Percentiles rank a stretch among this genome's conserved stretches.
Conservation (phyloP, 2,888 invertebrate genomes). For the Diabrotica balteata region DNA sequence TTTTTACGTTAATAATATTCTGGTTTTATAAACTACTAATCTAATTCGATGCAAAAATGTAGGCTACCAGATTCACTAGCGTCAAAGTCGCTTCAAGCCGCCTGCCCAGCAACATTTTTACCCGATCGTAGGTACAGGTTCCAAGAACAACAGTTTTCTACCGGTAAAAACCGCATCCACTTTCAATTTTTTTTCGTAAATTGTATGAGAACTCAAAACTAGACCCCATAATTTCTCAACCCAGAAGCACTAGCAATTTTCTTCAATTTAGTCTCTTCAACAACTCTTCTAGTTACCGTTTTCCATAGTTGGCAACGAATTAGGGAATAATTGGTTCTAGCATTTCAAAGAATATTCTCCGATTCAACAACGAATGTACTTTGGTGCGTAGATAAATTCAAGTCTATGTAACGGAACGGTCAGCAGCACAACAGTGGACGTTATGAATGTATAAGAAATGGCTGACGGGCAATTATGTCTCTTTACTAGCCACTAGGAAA, state of each 20-base stretch:
- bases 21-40: too few species aligned
- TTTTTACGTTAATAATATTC: too few species aligned
- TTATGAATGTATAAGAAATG: slow-evolving; percentile 34
- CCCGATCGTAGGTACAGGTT: too few species aligned
- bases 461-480: slow-evolving; percentile 17
- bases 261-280: slow-evolving; percentile 15
- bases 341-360: slow-evolving; percentile 30
- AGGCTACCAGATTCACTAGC: too few species aligned
- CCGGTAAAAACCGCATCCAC: slow-evolving; percentile 10
- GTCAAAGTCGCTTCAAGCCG: too few species aligned
- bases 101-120: too few species aligned
- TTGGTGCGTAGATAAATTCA: slow-evolving; percentile 22
- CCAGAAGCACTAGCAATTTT: slow-evolving; percentile 25
- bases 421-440: slow-evolving; percentile 23
- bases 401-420: slow-evolving; percentile 28
- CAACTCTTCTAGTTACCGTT: slow-evolving; percentile 21
- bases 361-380: slow-evolving; percentile 15
- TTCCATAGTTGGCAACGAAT: slow-evolving; percentile 31
- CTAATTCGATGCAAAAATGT: too few species aligned
- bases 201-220: slow-evolving; percentile 13
- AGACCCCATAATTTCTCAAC: slow-evolving; percentile 18
- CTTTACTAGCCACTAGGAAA: slow-evolving; percentile 7
- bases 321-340: slow-evolving; percentile 33
- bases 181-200: slow-evolving; percentile 3
- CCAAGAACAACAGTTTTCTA: slow-evolving; percentile 9